Evolutionary conservation across 2,113 vertebrate species (phyloP).

Genomic region (Ramphastos sulfuratus): DNA sequence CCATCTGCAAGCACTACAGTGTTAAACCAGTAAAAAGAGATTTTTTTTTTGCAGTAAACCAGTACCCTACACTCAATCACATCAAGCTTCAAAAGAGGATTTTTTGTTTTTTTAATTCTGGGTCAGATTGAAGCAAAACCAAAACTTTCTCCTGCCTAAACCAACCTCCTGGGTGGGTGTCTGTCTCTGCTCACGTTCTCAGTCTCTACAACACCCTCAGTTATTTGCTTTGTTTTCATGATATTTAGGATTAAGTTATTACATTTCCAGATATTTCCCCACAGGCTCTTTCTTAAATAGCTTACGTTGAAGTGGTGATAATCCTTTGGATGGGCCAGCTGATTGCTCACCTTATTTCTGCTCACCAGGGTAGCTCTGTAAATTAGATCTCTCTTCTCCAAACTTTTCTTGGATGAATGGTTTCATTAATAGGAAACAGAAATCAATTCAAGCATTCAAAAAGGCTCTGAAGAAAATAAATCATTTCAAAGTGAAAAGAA

Average conservation of each 20-base stretch:
- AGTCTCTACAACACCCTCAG: neutral
- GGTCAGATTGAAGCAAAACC: neutral
- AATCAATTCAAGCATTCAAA: slow-evolving; percentile 30
- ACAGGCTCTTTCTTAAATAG: slow-evolving; percentile 43
- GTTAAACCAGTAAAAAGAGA: neutral
- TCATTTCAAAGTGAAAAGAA: slow-evolving; percentile 35
- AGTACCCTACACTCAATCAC: neutral
- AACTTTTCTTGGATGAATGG: slow-evolving; percentile 44
- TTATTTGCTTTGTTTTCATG: slow-evolving; percentile 34
- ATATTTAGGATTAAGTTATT: slow-evolving; percentile 54
- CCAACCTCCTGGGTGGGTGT: fast-evolving
- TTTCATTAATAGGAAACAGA: slow-evolving; percentile 60
- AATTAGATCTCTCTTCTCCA: slow-evolving; percentile 55
- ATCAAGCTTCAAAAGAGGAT: neutral
- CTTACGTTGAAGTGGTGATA: neutral
- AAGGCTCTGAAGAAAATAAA: neutral
- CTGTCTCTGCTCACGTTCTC: neutral
- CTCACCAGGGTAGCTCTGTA: slow-evolving; percentile 34
- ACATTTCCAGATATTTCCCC: slow-evolving; percentile 34
- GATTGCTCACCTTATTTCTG: slow-evolving; percentile 52
- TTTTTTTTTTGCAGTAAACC: neutral
- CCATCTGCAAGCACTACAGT: no score
- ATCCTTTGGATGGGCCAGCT: slow-evolving; percentile 34
- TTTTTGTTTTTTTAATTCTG: neutral
- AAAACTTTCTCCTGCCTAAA: neutral